These are phyloP conservation scores for Leuctra nigra DNA, from an alignment of 2,888 invertebrate species.

Conservation along the genomic window DNA sequence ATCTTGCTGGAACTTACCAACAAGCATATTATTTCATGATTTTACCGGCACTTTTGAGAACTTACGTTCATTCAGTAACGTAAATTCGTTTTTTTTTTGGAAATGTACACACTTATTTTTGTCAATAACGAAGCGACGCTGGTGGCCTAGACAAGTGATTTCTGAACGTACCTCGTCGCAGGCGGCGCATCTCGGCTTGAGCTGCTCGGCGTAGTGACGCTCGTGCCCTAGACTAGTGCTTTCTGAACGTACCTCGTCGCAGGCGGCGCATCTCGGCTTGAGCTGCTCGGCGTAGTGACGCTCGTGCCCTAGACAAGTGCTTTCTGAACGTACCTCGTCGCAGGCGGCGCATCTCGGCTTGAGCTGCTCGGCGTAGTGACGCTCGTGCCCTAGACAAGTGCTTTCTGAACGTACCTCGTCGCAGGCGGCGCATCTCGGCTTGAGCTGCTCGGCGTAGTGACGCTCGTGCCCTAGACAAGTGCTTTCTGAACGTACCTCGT, in stretches of 20 bases:
- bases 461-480: conserved; percentile 92
- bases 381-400: conserved; percentile 88
- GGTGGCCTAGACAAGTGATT: no score
- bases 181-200: conserved; percentile 91
- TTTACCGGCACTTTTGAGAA: no score
- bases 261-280: conserved; percentile 86
- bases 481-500: conserved; percentile 90
- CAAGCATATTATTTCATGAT: no score
- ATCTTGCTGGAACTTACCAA: no score
- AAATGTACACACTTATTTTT: no score
- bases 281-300: conserved; percentile 94
- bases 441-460: conserved; percentile 93
- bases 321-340: conserved; percentile 88
- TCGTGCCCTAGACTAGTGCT: conserved; percentile 92
- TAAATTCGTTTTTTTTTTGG: no score
- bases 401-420: conserved; percentile 98
- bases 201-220: conserved; percentile 91
- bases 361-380: conserved; percentile 94
- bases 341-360: conserved; percentile 90
- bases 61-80: no score
- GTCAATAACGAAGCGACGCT: no score
- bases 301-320: conserved; percentile 91
- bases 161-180: conserved; percentile 99
- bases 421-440: conserved; percentile 93
- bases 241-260: conserved; percentile 91